Conservation (phyloP, 1,140 invertebrate species). For the Dermatophagoides farinae region DNA sequence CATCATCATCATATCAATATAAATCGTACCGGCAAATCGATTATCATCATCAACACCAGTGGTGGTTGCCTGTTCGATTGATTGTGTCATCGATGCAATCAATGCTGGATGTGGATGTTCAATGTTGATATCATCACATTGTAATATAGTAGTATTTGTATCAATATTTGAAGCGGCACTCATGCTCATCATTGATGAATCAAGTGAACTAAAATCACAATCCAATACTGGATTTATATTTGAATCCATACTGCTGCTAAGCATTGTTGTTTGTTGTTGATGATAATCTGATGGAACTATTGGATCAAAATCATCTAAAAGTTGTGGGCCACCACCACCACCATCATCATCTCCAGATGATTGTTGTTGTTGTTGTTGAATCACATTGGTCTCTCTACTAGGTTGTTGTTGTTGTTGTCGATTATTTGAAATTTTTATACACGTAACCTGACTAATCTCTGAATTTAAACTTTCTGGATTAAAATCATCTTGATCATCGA, state of each 20-base stretch:
- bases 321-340: neutral
- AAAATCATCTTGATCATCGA: neutral
- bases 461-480: constrained; percentile 1
- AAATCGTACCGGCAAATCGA: neutral
- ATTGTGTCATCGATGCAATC: neutral
- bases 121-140: neutral
- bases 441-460: neutral
- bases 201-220: constrained; percentile 3
- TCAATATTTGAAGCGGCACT: no score
- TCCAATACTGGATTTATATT: constrained; percentile 2
- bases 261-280: neutral
- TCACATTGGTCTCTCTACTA: no score
- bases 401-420: neutral
- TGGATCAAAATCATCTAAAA: no score
- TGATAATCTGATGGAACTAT: neutral
- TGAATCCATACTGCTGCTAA: neutral
- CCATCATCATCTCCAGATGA: neutral
- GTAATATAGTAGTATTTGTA: no score
- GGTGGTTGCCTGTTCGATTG: neutral
- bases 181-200: neutral
- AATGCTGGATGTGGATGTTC: neutral
- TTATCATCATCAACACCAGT: no score
- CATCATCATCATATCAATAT: no score
- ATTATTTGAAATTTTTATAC: no score
- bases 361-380: neutral